Base-by-base conservation (phyloP, 2,113 vertebrate species). In the Paramormyrops kingsleyae region DNA sequence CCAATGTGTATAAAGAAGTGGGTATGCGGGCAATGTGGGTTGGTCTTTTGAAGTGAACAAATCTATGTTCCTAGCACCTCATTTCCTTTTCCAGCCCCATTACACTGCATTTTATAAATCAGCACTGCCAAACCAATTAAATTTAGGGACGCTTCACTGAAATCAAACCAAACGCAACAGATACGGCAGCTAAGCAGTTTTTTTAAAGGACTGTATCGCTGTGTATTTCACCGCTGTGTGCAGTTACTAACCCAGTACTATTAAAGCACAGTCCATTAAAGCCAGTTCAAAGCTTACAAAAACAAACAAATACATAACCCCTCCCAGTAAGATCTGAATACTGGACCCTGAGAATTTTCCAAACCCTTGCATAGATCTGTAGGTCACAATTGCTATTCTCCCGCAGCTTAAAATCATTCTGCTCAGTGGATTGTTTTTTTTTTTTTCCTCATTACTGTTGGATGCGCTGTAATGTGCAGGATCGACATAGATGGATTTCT, bases 361-460 rank as follows among this genome's bases (percentile, higher is more conserved):
- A 77, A 27, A 35, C 89, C 92, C 91, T 94, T 94, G 94, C 91
- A 92, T 94, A 94, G 94, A 94, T 56, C 84, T 90, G 85, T 91
- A 87, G 93, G 12, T 86, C 19, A 93, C 90, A 89, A 89, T n/a
- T n/a, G 91, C 84, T 90, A 93, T 89, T 91, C 90, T 92, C 92
- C 91, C 93, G 87, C 90, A 92, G 70, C 77, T 17, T 42, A 80
- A 42, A 80, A 80, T 15, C 74, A 80, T 80, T 80, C 6, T 80
- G 39, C 89, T 46, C 70, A 85, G 91, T 53, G 86, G 8, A 17
- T 47, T 87, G 88, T 89, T 46, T 70, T 80, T 10, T 47, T 10
- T 10, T 47, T 10, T 42, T 62, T 35, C 87, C 88, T 91, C 77
- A 86, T 94, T 53, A 91, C 88, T 87, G 87, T 80, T 90, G 89